Evolutionary conservation across 2,113 vertebrate species (phyloP).

Genomic region (Megaceryle maxima): DNA sequence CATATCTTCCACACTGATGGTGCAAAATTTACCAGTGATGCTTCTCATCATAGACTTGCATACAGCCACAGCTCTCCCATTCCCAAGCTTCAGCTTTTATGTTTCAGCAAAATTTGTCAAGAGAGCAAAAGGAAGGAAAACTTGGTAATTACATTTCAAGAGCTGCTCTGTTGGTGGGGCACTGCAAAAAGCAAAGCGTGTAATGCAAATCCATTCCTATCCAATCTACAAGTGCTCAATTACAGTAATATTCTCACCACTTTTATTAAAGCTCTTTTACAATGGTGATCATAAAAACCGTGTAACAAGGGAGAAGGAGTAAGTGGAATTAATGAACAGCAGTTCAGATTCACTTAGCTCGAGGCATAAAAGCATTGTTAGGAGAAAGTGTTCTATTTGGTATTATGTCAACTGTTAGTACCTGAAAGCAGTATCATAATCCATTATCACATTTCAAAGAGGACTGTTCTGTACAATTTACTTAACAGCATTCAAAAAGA

Average conservation of each 20-base stretch:
- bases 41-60: neutral
- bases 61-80: neutral
- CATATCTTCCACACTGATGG: neutral
- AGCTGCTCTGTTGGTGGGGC: neutral
- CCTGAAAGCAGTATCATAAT: neutral
- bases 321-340: neutral
- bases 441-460: neutral
- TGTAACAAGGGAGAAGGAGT: neutral
- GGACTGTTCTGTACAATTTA: neutral
- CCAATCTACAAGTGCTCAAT: neutral
- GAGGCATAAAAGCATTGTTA: neutral
- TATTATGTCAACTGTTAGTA: neutral
- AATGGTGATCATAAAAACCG: neutral
- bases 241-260: neutral
- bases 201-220: neutral
- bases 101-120: neutral
- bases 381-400: neutral
- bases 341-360: neutral
- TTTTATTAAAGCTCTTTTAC: neutral
- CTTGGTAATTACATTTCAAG: neutral
- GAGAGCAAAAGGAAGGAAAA: neutral
- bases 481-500: neutral
- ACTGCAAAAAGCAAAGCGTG: neutral
- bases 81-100: neutral
- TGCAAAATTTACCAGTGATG: neutral